These are phyloP conservation scores for Microtus montanus DNA, from an alignment of 2,113 vertebrate genomes.

Conservation along the genomic window DNA sequence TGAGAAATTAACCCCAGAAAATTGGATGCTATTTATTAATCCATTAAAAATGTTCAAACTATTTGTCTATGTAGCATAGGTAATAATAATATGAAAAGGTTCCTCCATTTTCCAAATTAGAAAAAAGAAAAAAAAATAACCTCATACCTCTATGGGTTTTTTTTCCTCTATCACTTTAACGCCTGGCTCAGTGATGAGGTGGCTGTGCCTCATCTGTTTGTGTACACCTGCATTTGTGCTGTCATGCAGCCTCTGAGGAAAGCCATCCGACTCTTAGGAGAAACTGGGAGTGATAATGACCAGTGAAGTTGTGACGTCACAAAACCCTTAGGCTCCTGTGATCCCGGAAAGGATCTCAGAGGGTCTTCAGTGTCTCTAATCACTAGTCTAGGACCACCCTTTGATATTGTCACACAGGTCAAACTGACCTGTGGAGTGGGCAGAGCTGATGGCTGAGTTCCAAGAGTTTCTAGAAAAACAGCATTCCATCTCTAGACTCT, in stretches of 20 bases:
- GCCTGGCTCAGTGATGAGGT: not conserved
- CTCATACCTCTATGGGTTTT: not conserved
- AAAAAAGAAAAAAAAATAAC: not conserved
- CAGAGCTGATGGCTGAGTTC: not conserved
- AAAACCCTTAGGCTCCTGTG: not conserved
- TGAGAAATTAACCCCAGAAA: slow-evolving; percentile 31
- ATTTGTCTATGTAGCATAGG: slow-evolving; percentile 5
- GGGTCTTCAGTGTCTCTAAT: too few relatives aligned
- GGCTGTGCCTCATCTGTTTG: not conserved
- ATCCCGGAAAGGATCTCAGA: not conserved
- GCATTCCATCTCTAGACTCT: too few relatives aligned
- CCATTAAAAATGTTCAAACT: slow-evolving; percentile 41
- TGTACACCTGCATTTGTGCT: not conserved
- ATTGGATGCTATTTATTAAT: not conserved
- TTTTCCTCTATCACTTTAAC: not conserved
- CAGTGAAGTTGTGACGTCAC: not conserved
- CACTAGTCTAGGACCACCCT: not conserved
- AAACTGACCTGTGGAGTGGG: not conserved
- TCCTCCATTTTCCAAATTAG: slow-evolving; percentile 17
- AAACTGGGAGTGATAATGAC: not conserved
- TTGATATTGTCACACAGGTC: not conserved
- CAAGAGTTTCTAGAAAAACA: not conserved
- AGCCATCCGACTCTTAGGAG: not conserved
- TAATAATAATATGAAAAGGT: slow-evolving; percentile 20
- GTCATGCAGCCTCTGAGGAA: not conserved